These are phyloP conservation scores for Aplysia californica DNA, from an alignment of 1,140 invertebrate species.

Conservation along the genomic window DNA sequence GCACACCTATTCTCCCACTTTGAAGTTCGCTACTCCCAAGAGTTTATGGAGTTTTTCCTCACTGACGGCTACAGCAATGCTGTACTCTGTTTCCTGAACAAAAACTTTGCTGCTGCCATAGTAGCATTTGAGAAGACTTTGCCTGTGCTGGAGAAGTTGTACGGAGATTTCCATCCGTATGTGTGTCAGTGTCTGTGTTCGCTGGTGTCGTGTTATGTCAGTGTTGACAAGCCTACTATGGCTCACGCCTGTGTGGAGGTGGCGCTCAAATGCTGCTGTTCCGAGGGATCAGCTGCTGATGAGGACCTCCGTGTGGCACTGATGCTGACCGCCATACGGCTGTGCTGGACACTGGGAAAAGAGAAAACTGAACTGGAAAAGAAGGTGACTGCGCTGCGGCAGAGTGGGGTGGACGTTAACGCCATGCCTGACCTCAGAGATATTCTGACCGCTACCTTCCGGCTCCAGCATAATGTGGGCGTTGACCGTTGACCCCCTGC, in stretches of 20 bases:
- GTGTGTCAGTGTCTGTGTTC: slow-evolving; percentile 77
- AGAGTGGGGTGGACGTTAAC: slow-evolving; percentile 47
- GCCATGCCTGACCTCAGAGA: slow-evolving; percentile 25
- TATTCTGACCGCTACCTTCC: background rate
- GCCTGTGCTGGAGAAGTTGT: slow-evolving; percentile 79
- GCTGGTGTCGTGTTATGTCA: slow-evolving; percentile 74
- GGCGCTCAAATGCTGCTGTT: slow-evolving; percentile 70
- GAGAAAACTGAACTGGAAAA: slow-evolving; percentile 57
- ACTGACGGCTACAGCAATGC: slow-evolving; percentile 75
- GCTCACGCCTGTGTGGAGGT: slow-evolving; percentile 78
- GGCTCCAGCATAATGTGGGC: no score
- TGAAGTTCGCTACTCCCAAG: slow-evolving; percentile 73
- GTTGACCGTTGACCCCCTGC: no score
- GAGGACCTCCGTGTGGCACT: slow-evolving; percentile 78
- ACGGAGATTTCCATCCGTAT: slow-evolving; percentile 78
- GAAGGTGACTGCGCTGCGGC: slow-evolving; percentile 77
- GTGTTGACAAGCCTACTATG: slow-evolving; percentile 70
- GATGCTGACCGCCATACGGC: slow-evolving; percentile 75
- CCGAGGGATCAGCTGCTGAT: no score
- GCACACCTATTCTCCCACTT: slow-evolving; percentile 73
- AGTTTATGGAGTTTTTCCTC: slow-evolving; percentile 78
- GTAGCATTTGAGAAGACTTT: slow-evolving; percentile 78
- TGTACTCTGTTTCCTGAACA: slow-evolving; percentile 72
- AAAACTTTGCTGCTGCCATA: slow-evolving; percentile 75
- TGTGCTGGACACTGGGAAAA: slow-evolving; percentile 74